These are phyloP conservation scores for Eupeodes luniger DNA, from an alignment of 2,888 invertebrate species.

Conservation along the genomic window DNA sequence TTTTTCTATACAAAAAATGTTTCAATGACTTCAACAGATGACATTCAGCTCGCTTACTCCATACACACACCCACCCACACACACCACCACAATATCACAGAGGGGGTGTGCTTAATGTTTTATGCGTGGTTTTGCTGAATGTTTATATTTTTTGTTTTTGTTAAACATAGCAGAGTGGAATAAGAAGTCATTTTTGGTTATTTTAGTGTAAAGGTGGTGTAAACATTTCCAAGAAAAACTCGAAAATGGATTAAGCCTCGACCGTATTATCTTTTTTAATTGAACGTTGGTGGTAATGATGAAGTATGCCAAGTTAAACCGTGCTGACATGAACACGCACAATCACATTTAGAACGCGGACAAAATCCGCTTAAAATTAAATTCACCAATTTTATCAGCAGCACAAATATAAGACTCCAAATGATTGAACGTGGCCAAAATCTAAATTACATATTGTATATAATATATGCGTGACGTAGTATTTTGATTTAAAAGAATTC, in stretches of 20 bases:
- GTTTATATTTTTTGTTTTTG: neutral
- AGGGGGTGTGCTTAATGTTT: conserved; percentile 31
- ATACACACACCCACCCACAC: neutral
- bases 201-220: neutral
- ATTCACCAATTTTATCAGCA: conserved; percentile 77
- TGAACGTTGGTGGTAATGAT: conserved; percentile 66
- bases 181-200: conserved; percentile 20
- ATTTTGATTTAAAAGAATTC: conserved; percentile 21
- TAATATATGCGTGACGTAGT: conserved; percentile 26
- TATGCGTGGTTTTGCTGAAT: conserved; percentile 25
- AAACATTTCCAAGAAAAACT: neutral
- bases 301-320: conserved; percentile 62
- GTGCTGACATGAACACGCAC: conserved; percentile 71
- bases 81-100: conserved; percentile 33
- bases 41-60: conserved; percentile 50
- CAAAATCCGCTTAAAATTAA: conserved; percentile 73
- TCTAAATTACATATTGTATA: conserved; percentile 67
- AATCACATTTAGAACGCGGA: conserved; percentile 65
- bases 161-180: neutral
- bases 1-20: conserved; percentile 38
- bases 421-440: conserved; percentile 78
- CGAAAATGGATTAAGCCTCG: neutral
- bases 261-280: neutral
- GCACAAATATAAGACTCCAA: conserved; percentile 78
- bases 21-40: conserved; percentile 47